Evolutionary conservation across 2,797 vertebrate species (phyloP), one percentile per base, ranked within the genome.

Genomic region (Bucorvus abyssinicus): DNA sequence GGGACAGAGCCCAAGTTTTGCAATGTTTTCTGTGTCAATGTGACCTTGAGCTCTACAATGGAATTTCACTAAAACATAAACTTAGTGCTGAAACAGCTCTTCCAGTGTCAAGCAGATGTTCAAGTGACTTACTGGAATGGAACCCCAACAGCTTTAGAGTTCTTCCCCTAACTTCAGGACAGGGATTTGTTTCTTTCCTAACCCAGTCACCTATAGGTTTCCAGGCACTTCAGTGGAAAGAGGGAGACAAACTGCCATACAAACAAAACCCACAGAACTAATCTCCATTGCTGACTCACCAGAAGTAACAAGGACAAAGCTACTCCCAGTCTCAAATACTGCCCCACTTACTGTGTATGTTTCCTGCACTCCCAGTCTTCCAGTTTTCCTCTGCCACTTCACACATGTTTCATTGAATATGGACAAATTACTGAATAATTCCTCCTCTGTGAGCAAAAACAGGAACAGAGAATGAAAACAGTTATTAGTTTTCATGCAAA

Each of bases 321-420:
- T 47, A 67, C 19, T 64, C 14, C 42, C 36, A 69, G 4, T n/a
- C 14, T 42, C 40, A 90, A 84, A 87, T 20, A 32, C 13, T 29
- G 14, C 24, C 14, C 53, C 45, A 98, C 98, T 98, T 98, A 98
- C 98, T 50, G 84, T 96, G 56, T 98, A 98, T 0, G 63, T 97
- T 88, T 97, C 92, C 57, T 95, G 95, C 32, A 30, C 12, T 26
- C 69, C 93, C 38, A 59, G 38, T 63, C 59, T 94, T 96, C 93
- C 69, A 4, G 57, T 83, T 67, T 73, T 97, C 74, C 86, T 97
- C 78, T 94, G 89, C 98, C 98, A 98, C 60, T 80, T 97, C 89
- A 98, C 56, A 84, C 98, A 98, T 5, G 97, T 98, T 82, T 97
- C 97, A 92, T 98, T 98, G 91, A 97, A 97, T 88, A 98, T 6